Evolutionary conservation across 2,888 invertebrate genomes (phyloP).

Genomic region (Dromius quadrimaculatus): DNA sequence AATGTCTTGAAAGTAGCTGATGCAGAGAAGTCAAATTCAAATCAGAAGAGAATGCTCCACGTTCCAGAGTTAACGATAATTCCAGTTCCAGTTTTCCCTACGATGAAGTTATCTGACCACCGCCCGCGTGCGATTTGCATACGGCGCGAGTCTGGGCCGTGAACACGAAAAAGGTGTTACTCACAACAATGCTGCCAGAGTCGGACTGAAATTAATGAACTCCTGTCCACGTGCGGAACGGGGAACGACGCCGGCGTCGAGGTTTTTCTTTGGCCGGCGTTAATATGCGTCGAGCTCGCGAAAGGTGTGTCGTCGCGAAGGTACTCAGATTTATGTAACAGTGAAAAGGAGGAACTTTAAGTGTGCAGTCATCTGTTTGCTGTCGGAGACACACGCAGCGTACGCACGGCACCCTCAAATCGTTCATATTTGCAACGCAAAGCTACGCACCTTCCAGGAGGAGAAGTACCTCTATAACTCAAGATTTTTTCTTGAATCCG

Average conservation of each 20-base stretch:
- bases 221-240: constrained; percentile 65
- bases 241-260: constrained; percentile 57
- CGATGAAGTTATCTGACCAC: constrained; percentile 41
- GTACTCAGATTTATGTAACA: constrained; percentile 55
- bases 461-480: constrained; percentile 2
- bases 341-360: constrained; percentile 55
- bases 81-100: constrained; percentile 14
- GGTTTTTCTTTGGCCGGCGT: constrained; percentile 34
- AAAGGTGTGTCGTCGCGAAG: constrained; percentile 37
- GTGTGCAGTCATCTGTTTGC: constrained; percentile 41
- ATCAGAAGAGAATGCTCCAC: constrained; percentile 5
- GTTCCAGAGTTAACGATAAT: constrained; percentile 9
- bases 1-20: constrained; percentile 12
- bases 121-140: constrained; percentile 63
- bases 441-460: background rate
- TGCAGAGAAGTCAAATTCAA: constrained; percentile 20
- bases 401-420: constrained; percentile 3
- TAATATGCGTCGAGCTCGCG: constrained; percentile 30
- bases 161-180: constrained; percentile 69
- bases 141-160: constrained; percentile 62
- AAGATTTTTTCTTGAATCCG: constrained; percentile 20
- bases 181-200: constrained; percentile 54
- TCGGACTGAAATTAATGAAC: constrained; percentile 64
- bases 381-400: constrained; percentile 41
- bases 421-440: constrained; percentile 36